A percentile compares a stretch with the other conserved stretches of the same genome.
Evolutionary conservation across 2,888 invertebrate genomes (phyloP).

Genomic region (Hesperia comma): DNA sequence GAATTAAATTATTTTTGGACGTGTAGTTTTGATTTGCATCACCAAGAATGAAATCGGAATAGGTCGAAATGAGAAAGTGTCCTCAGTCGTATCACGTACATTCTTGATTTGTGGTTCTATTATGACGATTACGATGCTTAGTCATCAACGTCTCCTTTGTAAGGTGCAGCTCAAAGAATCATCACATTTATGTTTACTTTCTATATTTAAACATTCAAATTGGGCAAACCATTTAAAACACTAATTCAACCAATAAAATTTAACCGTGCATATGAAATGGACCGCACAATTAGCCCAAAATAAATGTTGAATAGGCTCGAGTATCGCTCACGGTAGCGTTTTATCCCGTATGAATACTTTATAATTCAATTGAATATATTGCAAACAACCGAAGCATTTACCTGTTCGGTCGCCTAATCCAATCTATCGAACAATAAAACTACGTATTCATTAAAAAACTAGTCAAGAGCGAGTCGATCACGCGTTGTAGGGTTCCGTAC

Average conservation of each 20-base stretch:
- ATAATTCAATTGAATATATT: conserved; percentile 7
- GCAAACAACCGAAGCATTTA: neutral
- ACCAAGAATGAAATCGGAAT: too few species aligned
- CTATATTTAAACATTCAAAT: neutral
- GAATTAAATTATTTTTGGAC: too few species aligned
- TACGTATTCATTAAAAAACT: conserved; percentile 8
- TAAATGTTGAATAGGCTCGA: neutral
- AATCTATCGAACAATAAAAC: conserved; percentile 9
- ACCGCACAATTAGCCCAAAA: neutral
- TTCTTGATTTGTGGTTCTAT: too few species aligned
- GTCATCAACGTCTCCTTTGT: too few species aligned
- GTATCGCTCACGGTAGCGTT: neutral
- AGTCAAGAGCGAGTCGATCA: too few species aligned
- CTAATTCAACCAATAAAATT: neutral
- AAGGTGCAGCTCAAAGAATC: too few species aligned
- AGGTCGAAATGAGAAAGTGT: too few species aligned
- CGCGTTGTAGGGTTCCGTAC: too few species aligned
- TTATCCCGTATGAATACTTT: conserved; percentile 15
- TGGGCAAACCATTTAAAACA: neutral
- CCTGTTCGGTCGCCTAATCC: conserved; percentile 1
- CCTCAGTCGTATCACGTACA: too few species aligned
- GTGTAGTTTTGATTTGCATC: too few species aligned
- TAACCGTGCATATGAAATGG: neutral
- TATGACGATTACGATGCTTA: too few species aligned
- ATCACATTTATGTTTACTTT: too few species aligned